phyloP scores from a whole-genome alignment of 2,113 vertebrate species.

The Cochlearius cochlearius region DNA sequence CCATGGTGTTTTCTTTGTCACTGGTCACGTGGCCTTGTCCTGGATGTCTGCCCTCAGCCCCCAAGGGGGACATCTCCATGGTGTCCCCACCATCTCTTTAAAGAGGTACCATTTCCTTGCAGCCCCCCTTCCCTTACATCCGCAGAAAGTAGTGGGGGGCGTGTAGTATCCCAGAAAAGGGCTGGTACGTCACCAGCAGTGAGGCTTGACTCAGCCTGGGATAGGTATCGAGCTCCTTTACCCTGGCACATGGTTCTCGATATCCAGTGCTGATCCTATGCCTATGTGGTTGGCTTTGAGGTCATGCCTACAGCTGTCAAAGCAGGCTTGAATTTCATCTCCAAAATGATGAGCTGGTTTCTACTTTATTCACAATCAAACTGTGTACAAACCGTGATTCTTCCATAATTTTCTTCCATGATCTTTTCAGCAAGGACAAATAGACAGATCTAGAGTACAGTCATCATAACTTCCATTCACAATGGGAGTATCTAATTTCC shows the following conservation, averaged over 20 bases:
- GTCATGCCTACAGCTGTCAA: neutral
- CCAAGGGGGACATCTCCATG: neutral
- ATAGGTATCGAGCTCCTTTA: neutral
- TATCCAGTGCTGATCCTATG: neutral
- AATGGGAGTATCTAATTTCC: neutral
- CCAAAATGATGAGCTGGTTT: neutral
- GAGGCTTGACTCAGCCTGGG: neutral
- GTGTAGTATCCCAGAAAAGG: neutral
- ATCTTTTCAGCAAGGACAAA: neutral
- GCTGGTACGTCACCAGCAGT: neutral
- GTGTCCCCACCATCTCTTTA: neutral
- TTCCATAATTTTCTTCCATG: neutral
- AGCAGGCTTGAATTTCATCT: neutral
- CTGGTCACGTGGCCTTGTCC: neutral
- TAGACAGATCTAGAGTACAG: neutral
- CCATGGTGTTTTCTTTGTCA: neutral
- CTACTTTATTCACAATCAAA: neutral
- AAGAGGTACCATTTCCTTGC: neutral
- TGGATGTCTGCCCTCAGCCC: neutral
- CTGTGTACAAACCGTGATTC: neutral
- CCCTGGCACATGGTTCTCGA: accelerated
- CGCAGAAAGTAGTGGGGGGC: neutral
- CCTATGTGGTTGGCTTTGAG: neutral
- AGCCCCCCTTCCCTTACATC: neutral
- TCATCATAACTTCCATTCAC: accelerated